Evolutionary conservation across 2,888 invertebrate species (phyloP), one percentile per base, ranked within the genome.

Genomic region (Trichopoda pennipes): DNA sequence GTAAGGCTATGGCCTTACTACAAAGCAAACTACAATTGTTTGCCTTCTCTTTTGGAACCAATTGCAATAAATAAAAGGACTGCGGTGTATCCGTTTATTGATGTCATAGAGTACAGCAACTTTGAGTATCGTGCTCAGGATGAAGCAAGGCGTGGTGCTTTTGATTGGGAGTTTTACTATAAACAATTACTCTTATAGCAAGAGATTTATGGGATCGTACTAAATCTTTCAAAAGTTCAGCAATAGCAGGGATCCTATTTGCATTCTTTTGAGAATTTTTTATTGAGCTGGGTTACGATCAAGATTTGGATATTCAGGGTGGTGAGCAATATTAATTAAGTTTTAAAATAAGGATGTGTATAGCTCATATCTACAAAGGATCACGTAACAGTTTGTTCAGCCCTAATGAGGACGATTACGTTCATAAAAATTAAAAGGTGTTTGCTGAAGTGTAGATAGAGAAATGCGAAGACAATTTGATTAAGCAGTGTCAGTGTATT

Each of bases 391-490:
- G 96, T 4, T 96, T 97, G 94, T 96, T 97, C 9, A 98, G 98
- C 91, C 98, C 98, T 0, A 95, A 96, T 0, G 95, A 94, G 85
- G 98, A 97, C 0, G 98, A 99, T 91, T 99, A 98, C 91, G 94
- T 98, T 12, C 89, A 89, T 56, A 88, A 84, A 84, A 98, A 98
- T 91, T 98, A 97, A 94, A 95, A 55, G 93, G 98, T 80, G 98
- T n/a, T 98, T 0, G 98, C 98, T 0, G 97, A 97, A 87, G 98
- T 99, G 4, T 99, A 99, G 99, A 99, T 99, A 99, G 99, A 99
- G 89, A 99, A 99, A 88, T 99, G 98, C 90, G 97, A 97, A 6
- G 93, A 97, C 85, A 95, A 94, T 89, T 90, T 99, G 84, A 99
- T 98, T 92, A 92, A 93, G 83, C 93, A 97, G 4, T 92, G 95